These are phyloP conservation scores for Oncorhynchus masou DNA, from an alignment of 2,113 vertebrate genomes.

Conservation along the genomic window DNA sequence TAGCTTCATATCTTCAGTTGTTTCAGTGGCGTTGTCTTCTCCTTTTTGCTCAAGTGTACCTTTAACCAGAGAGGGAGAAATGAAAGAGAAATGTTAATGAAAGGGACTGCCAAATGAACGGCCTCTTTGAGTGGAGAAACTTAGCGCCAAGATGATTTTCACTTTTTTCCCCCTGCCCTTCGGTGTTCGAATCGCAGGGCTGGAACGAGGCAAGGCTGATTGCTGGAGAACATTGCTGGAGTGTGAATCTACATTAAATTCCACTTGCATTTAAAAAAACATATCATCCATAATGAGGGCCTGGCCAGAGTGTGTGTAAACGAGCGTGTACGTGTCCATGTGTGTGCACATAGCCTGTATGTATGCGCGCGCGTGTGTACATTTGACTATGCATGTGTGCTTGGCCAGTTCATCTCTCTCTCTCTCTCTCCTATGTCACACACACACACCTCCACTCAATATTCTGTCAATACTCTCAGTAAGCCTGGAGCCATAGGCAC, in stretches of 20 bases:
- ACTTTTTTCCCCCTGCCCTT: slow-evolving; percentile 36
- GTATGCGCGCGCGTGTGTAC: background rate
- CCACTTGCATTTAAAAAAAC: slow-evolving; percentile 51
- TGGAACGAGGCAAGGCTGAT: slow-evolving; percentile 60
- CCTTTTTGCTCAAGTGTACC: slow-evolving; percentile 50
- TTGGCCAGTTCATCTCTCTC: background rate
- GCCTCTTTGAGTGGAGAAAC: slow-evolving; percentile 54
- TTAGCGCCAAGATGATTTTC: slow-evolving; percentile 37
- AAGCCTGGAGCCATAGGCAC: slow-evolving; percentile 25
- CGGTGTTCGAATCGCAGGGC: slow-evolving; percentile 56
- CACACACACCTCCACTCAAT: slow-evolving; percentile 24
- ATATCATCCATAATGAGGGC: slow-evolving; percentile 57
- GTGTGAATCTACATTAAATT: slow-evolving; percentile 66
- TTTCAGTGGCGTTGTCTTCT: slow-evolving; percentile 47
- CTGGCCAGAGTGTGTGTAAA: background rate
- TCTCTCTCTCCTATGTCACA: background rate
- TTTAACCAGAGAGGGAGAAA: slow-evolving; percentile 57
- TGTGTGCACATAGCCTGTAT: background rate
- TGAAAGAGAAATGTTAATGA: slow-evolving; percentile 73
- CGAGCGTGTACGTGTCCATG: background rate
- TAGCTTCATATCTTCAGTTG: slow-evolving; percentile 74
- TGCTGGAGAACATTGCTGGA: slow-evolving; percentile 52
- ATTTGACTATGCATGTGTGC: slow-evolving; percentile 9
- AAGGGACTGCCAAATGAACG: slow-evolving; percentile 70
- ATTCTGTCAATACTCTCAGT: slow-evolving; percentile 27